phyloP scores from a whole-genome alignment of 2,797 vertebrate species.

The Microctenopoma steveboyesi region DNA sequence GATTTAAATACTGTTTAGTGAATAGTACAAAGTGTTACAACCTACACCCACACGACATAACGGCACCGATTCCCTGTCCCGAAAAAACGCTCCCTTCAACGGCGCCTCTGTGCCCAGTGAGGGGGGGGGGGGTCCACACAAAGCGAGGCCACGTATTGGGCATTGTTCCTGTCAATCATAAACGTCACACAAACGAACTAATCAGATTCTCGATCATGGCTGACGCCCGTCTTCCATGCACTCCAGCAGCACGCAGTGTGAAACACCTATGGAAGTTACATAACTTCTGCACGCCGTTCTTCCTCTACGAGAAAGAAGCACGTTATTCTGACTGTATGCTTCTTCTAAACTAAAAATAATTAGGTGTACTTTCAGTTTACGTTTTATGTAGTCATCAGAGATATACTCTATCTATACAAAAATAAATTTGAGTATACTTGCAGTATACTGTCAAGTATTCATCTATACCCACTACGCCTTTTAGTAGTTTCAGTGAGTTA shows the following conservation, averaged over 20 bases:
- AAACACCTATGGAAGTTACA: conserved; percentile 68
- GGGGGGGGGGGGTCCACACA: conserved; percentile 29
- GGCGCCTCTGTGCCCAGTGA: conserved; percentile 43
- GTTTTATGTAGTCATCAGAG: too few relatives aligned
- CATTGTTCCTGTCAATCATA: conserved; percentile 35
- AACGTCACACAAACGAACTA: not conserved
- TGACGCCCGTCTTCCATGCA: conserved; percentile 15
- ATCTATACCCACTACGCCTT: too few relatives aligned
- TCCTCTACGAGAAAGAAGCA: too few relatives aligned
- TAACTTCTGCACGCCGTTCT: conserved; percentile 49
- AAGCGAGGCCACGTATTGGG: conserved; percentile 55
- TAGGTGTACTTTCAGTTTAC: too few relatives aligned
- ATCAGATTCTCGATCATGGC: not conserved
- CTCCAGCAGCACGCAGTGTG: conserved; percentile 34
- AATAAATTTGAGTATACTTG: too few relatives aligned
- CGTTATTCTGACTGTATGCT: too few relatives aligned
- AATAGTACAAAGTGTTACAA: conserved; percentile 52
- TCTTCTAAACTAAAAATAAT: too few relatives aligned
- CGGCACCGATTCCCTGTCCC: conserved; percentile 61
- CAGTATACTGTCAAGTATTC: too few relatives aligned
- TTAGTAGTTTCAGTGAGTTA: too few relatives aligned
- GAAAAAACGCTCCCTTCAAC: conserved; percentile 66
- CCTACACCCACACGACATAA: conserved; percentile 29
- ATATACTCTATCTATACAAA: too few relatives aligned
- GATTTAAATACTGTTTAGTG: conserved; percentile 54